A percentile compares a stretch with the other conserved stretches of the same genome.
These are phyloP conservation scores for Epinephelus fuscoguttatus DNA, from an alignment of 2,113 vertebrate species.

Conservation along the genomic window DNA sequence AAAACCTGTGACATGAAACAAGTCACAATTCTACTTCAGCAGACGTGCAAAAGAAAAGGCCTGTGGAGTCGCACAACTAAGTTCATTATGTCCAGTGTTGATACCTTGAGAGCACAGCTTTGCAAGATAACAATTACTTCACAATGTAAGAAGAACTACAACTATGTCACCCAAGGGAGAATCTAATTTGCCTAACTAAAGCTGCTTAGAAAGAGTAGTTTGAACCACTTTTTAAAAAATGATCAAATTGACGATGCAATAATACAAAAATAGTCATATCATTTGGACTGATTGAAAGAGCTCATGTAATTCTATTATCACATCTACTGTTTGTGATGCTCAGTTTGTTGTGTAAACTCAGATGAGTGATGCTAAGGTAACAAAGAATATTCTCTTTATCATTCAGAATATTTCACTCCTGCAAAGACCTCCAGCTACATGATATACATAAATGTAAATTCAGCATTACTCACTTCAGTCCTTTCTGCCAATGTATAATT, in stretches of 20 bases:
- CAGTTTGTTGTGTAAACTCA: background rate
- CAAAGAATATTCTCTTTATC: background rate
- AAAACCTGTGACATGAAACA: background rate
- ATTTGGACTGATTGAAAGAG: background rate
- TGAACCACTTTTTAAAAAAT: no score
- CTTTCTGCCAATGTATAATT: conserved; percentile 37
- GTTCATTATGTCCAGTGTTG: no score
- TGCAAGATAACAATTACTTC: no score
- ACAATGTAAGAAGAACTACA: no score
- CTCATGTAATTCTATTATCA: background rate
- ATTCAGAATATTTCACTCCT: background rate
- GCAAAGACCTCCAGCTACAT: background rate
- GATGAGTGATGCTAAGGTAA: background rate
- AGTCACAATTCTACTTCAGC: background rate
- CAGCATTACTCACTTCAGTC: conserved; percentile 30
- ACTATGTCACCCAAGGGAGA: no score
- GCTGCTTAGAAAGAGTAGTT: no score
- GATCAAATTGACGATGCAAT: no score
- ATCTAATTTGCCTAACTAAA: no score
- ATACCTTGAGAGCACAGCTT: no score
- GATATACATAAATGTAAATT: conserved; percentile 31
- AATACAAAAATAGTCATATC: no score
- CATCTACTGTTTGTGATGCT: background rate
- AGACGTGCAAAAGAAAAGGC: background rate
- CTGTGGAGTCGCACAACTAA: background rate